Base-by-base conservation (phyloP, 2,888 invertebrate genomes). In the Agrochola macilenta region DNA sequence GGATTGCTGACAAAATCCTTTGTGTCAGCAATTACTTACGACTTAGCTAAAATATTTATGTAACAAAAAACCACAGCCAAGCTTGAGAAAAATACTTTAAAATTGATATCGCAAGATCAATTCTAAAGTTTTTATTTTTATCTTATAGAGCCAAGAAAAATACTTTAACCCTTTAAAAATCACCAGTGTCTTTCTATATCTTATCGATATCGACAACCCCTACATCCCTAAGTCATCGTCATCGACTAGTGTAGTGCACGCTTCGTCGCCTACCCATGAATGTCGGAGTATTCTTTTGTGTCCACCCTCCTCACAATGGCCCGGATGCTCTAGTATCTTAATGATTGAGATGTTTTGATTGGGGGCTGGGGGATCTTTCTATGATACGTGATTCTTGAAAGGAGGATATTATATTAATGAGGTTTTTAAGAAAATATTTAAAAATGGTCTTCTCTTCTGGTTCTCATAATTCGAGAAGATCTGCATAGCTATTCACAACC, bases 201-300 rank as follows among this genome's bases (percentile, higher is more conserved):
- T 17, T 54, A 79, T 75, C 77, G 82, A 82, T 86, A 84, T 83
- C 71, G 64, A 71, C 26, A 23, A 35, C 8, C 57, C 1, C 0
- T 87, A 73, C 93, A 88, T 78, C 93, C 70, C 92, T 93, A 92
- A 63, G 89, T 95, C 95, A 94, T 94, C 94, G 93, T 95, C 95
- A 96, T 96, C 95, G 96, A 95, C 94, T 93, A 95, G 96, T 94
- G 93, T 95, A 93, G 93, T 90, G 94, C 93, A 92, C 94, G 95
- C 92, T 93, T 92, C 96, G 96, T 93, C 96, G 95, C 95, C 94
- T 94, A 89, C 90, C 93, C 93, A 95, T 96, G 95, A 96, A 95
- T 96, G 94, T 93, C 89, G 91, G 92, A 95, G 95, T 92, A 91
- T 90, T 93, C 93, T 93, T 95, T 95, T 95, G 95, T 95, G 94